Evolutionary conservation across 2,797 vertebrate species (phyloP).

Genomic region (Orientallactaga sibirica): DNA sequence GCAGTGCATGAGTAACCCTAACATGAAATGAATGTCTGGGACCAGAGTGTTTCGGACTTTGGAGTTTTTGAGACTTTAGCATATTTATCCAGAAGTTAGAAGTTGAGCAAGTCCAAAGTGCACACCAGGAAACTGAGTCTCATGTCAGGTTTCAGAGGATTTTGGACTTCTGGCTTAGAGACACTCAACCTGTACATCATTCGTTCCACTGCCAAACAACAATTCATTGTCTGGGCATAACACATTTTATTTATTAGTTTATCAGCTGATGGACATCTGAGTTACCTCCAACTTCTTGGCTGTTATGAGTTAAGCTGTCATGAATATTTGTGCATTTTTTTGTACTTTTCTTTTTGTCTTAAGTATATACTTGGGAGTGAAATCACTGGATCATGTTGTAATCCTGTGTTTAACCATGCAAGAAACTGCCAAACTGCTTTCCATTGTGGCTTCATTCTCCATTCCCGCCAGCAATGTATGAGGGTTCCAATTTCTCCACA

Average conservation of each 20-base stretch:
- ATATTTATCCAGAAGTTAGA: background rate
- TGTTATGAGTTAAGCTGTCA: background rate
- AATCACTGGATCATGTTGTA: background rate
- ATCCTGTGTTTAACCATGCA: background rate
- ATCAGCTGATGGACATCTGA: background rate
- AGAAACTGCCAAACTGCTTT: background rate
- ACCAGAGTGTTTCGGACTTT: background rate
- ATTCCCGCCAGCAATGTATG: background rate
- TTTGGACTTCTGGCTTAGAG: background rate
- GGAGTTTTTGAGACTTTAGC: background rate
- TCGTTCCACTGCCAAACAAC: background rate
- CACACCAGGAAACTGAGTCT: background rate
- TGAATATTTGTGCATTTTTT: background rate
- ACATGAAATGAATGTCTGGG: background rate
- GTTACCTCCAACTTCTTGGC: background rate
- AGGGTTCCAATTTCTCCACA: background rate
- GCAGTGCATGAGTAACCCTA: background rate
- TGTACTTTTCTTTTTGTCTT: background rate
- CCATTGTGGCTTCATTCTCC: background rate
- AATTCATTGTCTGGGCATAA: rapidly evolving
- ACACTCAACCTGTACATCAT: background rate
- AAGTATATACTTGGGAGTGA: background rate
- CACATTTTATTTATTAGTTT: background rate
- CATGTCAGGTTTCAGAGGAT: background rate
- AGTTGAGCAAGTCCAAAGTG: background rate